Conservation (phyloP, 2,113 vertebrate genomes). For the Peromyscus maniculatus region DNA sequence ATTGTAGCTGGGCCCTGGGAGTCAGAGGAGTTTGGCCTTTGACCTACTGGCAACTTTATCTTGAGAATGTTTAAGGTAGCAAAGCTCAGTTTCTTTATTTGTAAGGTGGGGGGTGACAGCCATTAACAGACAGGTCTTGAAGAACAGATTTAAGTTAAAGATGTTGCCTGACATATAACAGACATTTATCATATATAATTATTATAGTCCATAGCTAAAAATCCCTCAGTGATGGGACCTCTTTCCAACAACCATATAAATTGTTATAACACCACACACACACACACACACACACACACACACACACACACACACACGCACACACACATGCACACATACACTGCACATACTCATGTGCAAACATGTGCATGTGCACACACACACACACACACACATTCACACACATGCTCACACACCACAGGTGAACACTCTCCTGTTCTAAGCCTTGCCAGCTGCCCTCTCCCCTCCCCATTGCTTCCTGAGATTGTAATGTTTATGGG, state of each 20-base stretch:
- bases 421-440: neutral
- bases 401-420: no score
- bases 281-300: neutral
- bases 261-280: neutral
- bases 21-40: neutral
- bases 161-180: neutral
- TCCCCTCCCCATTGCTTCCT: neutral
- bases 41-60: neutral
- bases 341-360: neutral
- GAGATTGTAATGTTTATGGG: neutral
- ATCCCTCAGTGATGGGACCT: neutral
- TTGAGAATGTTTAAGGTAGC: neutral
- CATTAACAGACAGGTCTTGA: neutral
- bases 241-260: neutral
- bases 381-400: accelerated
- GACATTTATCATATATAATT: neutral
- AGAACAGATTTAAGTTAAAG: constrained; percentile 3
- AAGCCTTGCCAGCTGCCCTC: neutral
- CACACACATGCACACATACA: neutral
- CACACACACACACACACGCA: neutral
- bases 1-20: neutral
- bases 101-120: neutral
- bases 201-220: neutral
- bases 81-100: constrained; percentile 33
- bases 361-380: neutral